Base-by-base conservation (phyloP, 2,797 vertebrate genomes). In the Dallia pectoralis region DNA sequence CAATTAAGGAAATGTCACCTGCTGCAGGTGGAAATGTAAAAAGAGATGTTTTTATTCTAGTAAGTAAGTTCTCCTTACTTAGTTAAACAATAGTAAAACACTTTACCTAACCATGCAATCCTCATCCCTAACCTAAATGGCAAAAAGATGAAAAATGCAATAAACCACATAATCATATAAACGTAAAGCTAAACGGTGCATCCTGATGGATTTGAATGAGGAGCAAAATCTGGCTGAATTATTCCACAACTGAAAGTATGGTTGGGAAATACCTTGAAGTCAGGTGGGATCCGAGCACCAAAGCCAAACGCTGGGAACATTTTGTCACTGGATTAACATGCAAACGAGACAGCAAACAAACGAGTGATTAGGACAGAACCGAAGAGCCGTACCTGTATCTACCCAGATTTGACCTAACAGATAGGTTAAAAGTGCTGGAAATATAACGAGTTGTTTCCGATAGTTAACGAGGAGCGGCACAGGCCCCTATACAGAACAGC, bases 301-400 rank as follows among this genome's bases (percentile, higher is more conserved):
- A 96, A 96, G 69, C 95, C 95, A 2, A 95, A 96, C 0, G 94
- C 95, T 0, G 95, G 95, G 74, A 96, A 96, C 89, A 93, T 93
- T 87, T 96, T 96, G 74, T 96, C 95, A 77, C 95, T 96, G 91
- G 40, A 79, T 65, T 32, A 74, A 73, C 61, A 61, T 59, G 53
- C 53, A 59, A n/a, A n/a, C n/a, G 53, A 64, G 74, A 36, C 14
- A 65, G 64, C 73, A 48, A 67, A 72, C 53, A 76, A 32, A 33
- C 47, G 27, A 71, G 4, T 3, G 18, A 44, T 56, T 56, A 49
- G 27, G 6, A 77, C 61, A 51, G 27, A 62, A 32, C 64, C n/a
- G n/a, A n/a, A n/a, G n/a, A n/a, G n/a, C n/a, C n/a, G n/a, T n/a
- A n/a, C n/a, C n/a, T n/a, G 36, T 7, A 1, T 40, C 36, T 1